These are phyloP conservation scores for Catamblyrhynchus diadema DNA, from an alignment of 2,797 vertebrate species.

Conservation along the genomic window DNA sequence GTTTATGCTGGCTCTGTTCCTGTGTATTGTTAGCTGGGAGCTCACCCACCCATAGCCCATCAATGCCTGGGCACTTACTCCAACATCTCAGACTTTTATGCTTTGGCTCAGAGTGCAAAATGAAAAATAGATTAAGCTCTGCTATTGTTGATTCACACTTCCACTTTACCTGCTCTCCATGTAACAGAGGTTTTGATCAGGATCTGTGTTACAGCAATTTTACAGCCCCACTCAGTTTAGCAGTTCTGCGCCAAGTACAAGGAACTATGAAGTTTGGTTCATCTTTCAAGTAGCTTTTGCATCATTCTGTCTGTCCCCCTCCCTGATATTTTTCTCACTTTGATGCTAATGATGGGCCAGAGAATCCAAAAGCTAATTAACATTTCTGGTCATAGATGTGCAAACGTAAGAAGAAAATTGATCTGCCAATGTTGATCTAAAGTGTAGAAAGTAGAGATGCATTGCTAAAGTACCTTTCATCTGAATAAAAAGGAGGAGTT, in stretches of 20 bases:
- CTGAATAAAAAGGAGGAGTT: neutral
- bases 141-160: slow-evolving; percentile 4
- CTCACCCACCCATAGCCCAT: neutral
- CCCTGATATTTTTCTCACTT: slow-evolving; percentile 51
- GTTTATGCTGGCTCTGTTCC: neutral
- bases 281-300: slow-evolving; percentile 24
- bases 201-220: neutral
- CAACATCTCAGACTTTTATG: neutral
- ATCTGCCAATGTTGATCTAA: neutral
- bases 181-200: neutral
- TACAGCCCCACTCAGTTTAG: slow-evolving; percentile 43
- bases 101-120: neutral
- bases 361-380: slow-evolving; percentile 48
- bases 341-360: neutral
- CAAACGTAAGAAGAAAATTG: neutral
- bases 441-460: neutral
- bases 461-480: neutral
- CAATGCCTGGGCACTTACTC: neutral
- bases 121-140: neutral
- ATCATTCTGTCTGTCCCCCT: neutral
- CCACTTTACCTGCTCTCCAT: neutral
- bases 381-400: neutral
- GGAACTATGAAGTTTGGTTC: slow-evolving; percentile 45
- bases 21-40: neutral
- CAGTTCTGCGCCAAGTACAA: slow-evolving; percentile 28